Conservation (phyloP, 2,113 vertebrate genomes). For the Thalassoma bifasciatum region DNA sequence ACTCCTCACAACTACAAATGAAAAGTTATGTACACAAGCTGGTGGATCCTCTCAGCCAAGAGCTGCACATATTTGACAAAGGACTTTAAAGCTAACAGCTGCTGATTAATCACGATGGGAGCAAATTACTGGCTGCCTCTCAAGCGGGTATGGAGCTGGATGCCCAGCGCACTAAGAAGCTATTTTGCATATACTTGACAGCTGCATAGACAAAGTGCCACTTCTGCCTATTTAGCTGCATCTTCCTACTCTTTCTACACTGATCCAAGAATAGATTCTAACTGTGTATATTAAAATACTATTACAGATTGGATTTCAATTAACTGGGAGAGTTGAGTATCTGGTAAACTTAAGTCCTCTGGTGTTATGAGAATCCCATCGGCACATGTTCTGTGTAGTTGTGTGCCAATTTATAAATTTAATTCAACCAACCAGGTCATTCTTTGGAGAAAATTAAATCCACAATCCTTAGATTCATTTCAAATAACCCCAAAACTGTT, state of each 20-base stretch:
- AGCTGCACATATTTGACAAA: slow-evolving; percentile 62
- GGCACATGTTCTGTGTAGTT: too few relatives aligned
- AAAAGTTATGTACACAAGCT: slow-evolving; percentile 41
- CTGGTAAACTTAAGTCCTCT: not conserved
- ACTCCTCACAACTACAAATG: slow-evolving; percentile 1
- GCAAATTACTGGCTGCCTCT: slow-evolving; percentile 72
- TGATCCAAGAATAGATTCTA: slow-evolving; percentile 25
- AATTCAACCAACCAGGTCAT: too few relatives aligned
- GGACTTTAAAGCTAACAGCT: slow-evolving; percentile 72
- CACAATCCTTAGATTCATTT: too few relatives aligned
- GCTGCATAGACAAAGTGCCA: slow-evolving; percentile 66
- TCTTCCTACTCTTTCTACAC: slow-evolving; percentile 41
- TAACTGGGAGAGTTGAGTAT: not conserved
- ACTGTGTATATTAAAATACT: slow-evolving; percentile 5
- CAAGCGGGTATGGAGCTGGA: slow-evolving; percentile 58
- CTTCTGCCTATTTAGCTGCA: slow-evolving; percentile 53
- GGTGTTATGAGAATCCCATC: not conserved
- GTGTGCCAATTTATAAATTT: too few relatives aligned
- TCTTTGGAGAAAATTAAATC: too few relatives aligned
- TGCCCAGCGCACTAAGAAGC: slow-evolving; percentile 66
- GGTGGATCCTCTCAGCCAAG: slow-evolving; percentile 49
- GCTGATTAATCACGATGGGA: slow-evolving; percentile 75
- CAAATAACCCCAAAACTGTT: too few relatives aligned
- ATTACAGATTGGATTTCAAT: slow-evolving; percentile 4
- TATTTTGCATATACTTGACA: slow-evolving; percentile 70